Base-by-base conservation (phyloP, 2,113 vertebrate genomes). In the Erythrocebus patas region DNA sequence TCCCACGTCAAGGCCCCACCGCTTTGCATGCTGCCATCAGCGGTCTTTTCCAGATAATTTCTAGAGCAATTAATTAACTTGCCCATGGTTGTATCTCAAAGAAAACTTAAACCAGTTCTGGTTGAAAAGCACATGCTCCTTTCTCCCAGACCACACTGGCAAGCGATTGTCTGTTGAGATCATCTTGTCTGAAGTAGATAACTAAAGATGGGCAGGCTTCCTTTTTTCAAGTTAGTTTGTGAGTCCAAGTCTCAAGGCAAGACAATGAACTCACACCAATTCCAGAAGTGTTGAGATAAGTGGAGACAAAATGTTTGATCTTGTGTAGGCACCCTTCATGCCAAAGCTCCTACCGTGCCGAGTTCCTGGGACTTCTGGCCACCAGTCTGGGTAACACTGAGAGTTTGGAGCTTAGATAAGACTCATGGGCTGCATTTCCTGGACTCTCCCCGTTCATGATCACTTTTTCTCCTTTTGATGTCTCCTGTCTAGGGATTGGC, bases 1-100 rank as follows among this genome's bases (percentile, higher is more conserved):
- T 45, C n/a, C 6, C 5, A 2, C 0, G 17, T 2, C 3, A 22
- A 61, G 35, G 25, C 25, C 50, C 40, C 20, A 7, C 22, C 3
- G 35, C 61, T 82, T 57, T n/a, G 70, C 17, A 0, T 38, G 40
- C 25, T 35, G 8, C 10, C 30, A 5, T 12, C 32, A 55, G 43
- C 35, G 38, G 30, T 16, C 5, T 75, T 90, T 96, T 61, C 66
- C 6, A 61, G 57, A 35, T 89, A 12, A 48, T 73, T 38, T 80
- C 90, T 57, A 6, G 38, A 48, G 81, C 4, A 17, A 23, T 57
- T 38, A 6, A 79, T 20, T 48, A 57, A 80, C 61, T 79, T 66
- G 45, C 27, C 50, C 1, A 0, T 25, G 35, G 68, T 52, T 27
- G 30, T 66, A 0, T 75, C 16, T 86, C 40, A 16, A 10, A 88